A percentile compares a stretch with the other conserved stretches of the same genome.
These are phyloP conservation scores for Aspiorhynchus laticeps DNA, from an alignment of 2,113 vertebrate genomes.

Conservation along the genomic window DNA sequence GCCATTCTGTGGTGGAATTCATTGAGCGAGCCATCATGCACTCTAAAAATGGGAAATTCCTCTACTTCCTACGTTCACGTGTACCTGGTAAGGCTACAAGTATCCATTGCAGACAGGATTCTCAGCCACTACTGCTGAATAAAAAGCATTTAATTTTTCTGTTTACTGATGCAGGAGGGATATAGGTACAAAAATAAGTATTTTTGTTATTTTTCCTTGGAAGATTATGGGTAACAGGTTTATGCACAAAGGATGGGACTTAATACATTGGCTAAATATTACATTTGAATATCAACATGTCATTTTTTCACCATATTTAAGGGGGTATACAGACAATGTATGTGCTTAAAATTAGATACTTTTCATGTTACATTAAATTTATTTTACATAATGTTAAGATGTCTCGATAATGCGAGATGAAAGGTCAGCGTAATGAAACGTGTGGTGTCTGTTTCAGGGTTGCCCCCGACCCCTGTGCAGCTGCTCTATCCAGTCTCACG, in stretches of 20 bases:
- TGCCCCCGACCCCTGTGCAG: constrained; percentile 95
- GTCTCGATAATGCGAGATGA: no score
- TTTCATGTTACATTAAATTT: no score
- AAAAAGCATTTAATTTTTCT: no score
- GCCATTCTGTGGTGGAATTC: constrained; percentile 97
- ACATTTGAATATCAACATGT: neutral
- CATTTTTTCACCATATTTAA: neutral
- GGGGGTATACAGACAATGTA: no score
- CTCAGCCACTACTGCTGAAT: no score
- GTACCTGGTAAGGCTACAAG: constrained; percentile 86
- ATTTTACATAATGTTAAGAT: no score
- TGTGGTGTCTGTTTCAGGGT: constrained; percentile 74
- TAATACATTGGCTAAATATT: neutral
- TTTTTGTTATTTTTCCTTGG: no score
- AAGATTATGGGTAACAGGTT: neutral
- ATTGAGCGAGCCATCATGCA: constrained; percentile 98
- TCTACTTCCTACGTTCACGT: constrained; percentile 94
- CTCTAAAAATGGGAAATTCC: constrained; percentile 96
- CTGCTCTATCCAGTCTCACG: constrained; percentile 94
- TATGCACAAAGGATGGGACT: neutral
- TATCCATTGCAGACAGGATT: neutral
- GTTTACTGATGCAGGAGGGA: no score
- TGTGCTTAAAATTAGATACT: neutral
- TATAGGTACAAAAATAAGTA: no score
- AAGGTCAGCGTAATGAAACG: neutral